Evolutionary conservation across 2,888 invertebrate genomes (phyloP), one percentile per base, ranked within the genome.

Genomic region (Archaeoteleia sp.): DNA sequence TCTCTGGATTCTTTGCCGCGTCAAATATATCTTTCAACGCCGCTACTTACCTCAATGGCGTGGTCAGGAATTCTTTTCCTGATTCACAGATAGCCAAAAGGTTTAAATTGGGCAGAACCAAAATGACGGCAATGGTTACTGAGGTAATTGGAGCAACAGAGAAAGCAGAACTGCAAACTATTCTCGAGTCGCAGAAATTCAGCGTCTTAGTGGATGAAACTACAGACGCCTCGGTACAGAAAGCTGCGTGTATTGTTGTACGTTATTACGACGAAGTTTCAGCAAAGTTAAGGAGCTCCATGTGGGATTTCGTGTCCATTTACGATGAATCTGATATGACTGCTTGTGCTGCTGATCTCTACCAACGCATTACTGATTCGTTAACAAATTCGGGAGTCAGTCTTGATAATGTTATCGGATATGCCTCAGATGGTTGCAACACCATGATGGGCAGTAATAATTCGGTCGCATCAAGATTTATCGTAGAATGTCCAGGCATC

Each of bases 401-500:
- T 9, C 2, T 17, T 7, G 6, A 8, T 2, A 30, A 46, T 32
- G 20, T 46, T 0, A 27, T 8, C 6, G 27, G 8, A 8, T 51
- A 29, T 29, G 37, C 29, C 1, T 51, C 39, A 1, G 51, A 51
- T 9, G 39, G 27, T 6, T 37, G 37, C 2, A 27, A 15, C 12
- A 25, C 37, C 3, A 39, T 55, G 46, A 55, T 45, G 30, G 23
- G 40, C 2, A 17, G 39, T n/a, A 39, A 10, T n/a, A 29, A 42
- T 27, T 42, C 29, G 1, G 40, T 40, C 4, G 40, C 40, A 9
- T 40, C 40, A 9, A 14, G 23, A 10, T 40, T 40, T 40, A n/a
- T 23, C 1, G 40, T 23, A 23, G 6, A 8, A 1, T 67, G 46
- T 49, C 73, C 76, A 1, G 76, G 74, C n/a, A 14, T 75, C 74